These are phyloP conservation scores for Diarsia brunnea DNA, from an alignment of 2,888 invertebrate genomes.

Conservation along the genomic window DNA sequence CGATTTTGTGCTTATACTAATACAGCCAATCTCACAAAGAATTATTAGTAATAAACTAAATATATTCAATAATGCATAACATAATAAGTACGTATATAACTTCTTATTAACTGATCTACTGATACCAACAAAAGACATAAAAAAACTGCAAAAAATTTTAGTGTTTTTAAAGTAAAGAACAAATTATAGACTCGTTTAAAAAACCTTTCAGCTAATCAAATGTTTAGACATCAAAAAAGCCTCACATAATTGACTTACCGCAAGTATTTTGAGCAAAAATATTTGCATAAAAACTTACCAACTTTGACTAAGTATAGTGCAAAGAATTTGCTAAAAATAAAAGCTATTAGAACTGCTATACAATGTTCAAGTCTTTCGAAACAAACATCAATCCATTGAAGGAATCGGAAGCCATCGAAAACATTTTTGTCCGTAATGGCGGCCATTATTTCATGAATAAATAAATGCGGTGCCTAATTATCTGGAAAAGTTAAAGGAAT, in stretches of 20 bases:
- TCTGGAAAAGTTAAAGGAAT: constrained; percentile 53
- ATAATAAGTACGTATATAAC: neutral
- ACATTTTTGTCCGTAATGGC: constrained; percentile 61
- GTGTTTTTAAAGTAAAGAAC: neutral
- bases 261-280: constrained; percentile 15
- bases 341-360: constrained; percentile 65
- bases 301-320: constrained; percentile 41
- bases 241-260: constrained; percentile 9
- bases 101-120: neutral
- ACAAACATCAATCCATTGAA: constrained; percentile 67
- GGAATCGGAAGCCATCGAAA: constrained; percentile 56
- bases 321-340: constrained; percentile 53
- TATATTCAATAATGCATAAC: neutral
- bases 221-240: constrained; percentile 6
- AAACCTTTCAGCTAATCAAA: constrained; percentile 32
- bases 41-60: too few species aligned
- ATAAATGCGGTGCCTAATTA: constrained; percentile 64
- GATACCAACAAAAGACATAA: neutral
- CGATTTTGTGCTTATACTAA: too few species aligned
- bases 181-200: constrained; percentile 2
- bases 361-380: constrained; percentile 68
- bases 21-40: too few species aligned
- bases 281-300: constrained; percentile 21
- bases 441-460: constrained; percentile 65
- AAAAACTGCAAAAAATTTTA: neutral